Conservation (phyloP, 2,797 vertebrate genomes). For the Botia almorhae region DNA sequence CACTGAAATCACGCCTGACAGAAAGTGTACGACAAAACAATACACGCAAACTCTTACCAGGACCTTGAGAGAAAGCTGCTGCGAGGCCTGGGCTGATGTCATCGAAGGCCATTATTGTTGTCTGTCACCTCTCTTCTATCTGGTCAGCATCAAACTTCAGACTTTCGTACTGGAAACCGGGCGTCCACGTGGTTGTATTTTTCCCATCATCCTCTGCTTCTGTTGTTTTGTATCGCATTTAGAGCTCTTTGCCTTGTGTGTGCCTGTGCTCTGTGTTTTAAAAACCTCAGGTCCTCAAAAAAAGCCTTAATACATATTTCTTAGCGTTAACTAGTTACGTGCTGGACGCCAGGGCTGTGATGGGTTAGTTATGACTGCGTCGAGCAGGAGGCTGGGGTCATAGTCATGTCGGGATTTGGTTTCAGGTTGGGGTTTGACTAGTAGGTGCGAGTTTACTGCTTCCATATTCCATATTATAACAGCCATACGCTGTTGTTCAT, state of each 20-base stretch:
- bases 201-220: slow-evolving; percentile 57
- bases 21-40: background rate
- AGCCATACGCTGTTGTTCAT: slow-evolving; percentile 69
- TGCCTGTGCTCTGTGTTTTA: slow-evolving; percentile 83
- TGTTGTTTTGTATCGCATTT: slow-evolving; percentile 64
- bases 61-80: slow-evolving; percentile 30
- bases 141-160: slow-evolving; percentile 29
- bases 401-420: background rate
- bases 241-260: slow-evolving; percentile 83
- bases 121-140: slow-evolving; percentile 28
- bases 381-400: slow-evolving; percentile 39
- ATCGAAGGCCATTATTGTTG: slow-evolving; percentile 25
- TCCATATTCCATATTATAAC: slow-evolving; percentile 62
- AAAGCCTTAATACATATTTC: slow-evolving; percentile 83
- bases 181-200: slow-evolving; percentile 39
- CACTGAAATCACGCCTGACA: slow-evolving; percentile 44
- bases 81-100: slow-evolving; percentile 28
- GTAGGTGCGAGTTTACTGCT: slow-evolving; percentile 61
- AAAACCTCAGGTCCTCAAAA: slow-evolving; percentile 84
- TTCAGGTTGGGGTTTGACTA: slow-evolving; percentile 49
- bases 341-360: slow-evolving; percentile 60
- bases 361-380: slow-evolving; percentile 42
- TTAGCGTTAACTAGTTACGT: slow-evolving; percentile 59
- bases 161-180: slow-evolving; percentile 25
- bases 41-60: slow-evolving; percentile 1